These are phyloP conservation scores for Octonoba sinensis DNA, from an alignment of 2,888 invertebrate species.

Conservation along the genomic window DNA sequence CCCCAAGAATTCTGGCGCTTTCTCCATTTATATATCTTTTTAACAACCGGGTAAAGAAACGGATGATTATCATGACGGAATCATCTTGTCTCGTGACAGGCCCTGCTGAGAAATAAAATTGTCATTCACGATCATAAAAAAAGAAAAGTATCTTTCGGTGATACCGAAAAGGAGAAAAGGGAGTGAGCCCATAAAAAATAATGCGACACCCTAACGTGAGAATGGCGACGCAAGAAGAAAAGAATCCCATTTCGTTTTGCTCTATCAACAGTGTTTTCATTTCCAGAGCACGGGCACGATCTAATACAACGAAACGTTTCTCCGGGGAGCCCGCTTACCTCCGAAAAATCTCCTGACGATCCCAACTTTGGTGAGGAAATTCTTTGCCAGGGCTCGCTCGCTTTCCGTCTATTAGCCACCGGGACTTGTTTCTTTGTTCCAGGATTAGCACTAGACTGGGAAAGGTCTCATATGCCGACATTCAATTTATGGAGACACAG, in stretches of 20 bases:
- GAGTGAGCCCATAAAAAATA: slow-evolving; percentile 10
- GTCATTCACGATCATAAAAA: slow-evolving; percentile 12
- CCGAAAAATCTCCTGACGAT: no score
- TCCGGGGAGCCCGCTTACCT: neutral
- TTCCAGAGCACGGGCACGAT: neutral
- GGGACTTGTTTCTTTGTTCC: no score
- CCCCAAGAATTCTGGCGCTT: neutral
- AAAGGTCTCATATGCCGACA: no score
- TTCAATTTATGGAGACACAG: no score
- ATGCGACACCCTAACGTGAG: slow-evolving; percentile 5
- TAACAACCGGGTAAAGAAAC: neutral
- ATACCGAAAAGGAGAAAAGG: slow-evolving; percentile 7
- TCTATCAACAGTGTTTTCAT: slow-evolving; percentile 11
- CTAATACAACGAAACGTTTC: slow-evolving; percentile 1
- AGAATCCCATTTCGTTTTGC: slow-evolving; percentile 11
- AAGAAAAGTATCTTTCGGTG: slow-evolving; percentile 6
- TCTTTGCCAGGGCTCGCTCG: no score
- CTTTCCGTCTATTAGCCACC: no score
- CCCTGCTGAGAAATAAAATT: slow-evolving; percentile 3
- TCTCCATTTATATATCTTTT: slow-evolving; percentile 2
- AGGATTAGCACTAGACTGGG: no score
- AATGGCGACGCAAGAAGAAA: neutral
- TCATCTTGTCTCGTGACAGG: slow-evolving; percentile 8
- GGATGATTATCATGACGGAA: slow-evolving; percentile 19
- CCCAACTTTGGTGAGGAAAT: no score